Evolutionary conservation across 2,888 invertebrate species (phyloP).

Genomic region (Chironomus tentans): DNA sequence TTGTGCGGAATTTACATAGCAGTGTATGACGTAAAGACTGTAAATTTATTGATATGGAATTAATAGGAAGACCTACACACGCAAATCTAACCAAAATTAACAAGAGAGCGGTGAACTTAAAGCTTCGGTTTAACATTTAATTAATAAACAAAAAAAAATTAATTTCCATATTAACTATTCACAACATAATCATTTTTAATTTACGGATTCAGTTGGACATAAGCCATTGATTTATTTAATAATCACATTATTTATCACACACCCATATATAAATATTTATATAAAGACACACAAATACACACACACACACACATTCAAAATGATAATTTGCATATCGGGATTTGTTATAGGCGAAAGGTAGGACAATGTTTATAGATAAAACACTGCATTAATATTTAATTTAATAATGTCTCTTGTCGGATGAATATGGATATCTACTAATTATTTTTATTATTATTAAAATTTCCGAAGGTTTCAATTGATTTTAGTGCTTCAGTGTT

Average conservation of each 20-base stretch:
- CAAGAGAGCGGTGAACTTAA: background rate
- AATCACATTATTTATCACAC: background rate
- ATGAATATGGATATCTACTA: no score
- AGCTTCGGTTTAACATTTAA: constrained; percentile 14
- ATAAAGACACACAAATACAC: constrained; percentile 3
- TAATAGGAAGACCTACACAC: constrained; percentile 5
- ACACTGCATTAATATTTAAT: background rate
- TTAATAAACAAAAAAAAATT: background rate
- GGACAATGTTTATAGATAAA: constrained; percentile 29
- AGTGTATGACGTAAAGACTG: background rate
- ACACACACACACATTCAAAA: constrained; percentile 33
- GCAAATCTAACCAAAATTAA: background rate
- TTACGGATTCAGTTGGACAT: background rate
- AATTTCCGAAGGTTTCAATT: no score
- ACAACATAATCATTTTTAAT: background rate
- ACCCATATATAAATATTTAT: background rate
- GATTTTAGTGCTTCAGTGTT: no score
- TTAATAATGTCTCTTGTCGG: background rate
- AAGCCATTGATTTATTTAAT: background rate
- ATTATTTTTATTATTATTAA: no score
- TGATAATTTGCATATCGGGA: constrained; percentile 54
- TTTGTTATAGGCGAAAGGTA: constrained; percentile 50
- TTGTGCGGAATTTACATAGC: background rate
- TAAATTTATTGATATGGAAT: background rate
- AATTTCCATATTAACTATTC: background rate